phyloP scores from a whole-genome alignment of 1,140 invertebrate genomes.

The Chironomus striatipennis region DNA sequence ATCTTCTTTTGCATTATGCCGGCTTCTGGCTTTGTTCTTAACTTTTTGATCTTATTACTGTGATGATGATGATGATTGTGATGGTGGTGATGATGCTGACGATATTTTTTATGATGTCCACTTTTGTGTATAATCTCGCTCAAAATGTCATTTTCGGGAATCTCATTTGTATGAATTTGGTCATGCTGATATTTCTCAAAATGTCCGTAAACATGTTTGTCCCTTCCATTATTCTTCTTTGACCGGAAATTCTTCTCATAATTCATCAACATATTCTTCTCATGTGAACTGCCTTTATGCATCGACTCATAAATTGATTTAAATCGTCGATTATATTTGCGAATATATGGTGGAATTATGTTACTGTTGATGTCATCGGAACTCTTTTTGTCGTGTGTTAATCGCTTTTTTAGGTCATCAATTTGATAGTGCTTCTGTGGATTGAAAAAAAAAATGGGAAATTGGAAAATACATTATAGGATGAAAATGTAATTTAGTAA shows the following conservation, averaged over 20 bases:
- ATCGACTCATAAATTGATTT: conserved; percentile 14
- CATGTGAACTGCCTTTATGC: not conserved
- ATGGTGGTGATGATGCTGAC: not conserved
- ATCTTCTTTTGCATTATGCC: conserved; percentile 7
- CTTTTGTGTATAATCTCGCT: not conserved
- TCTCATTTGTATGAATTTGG: not conserved
- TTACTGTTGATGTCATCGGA: not conserved
- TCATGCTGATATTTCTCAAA: not conserved
- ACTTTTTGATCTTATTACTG: not conserved
- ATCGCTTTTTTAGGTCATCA: not conserved
- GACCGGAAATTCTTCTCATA: conserved; percentile 3
- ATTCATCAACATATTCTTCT: not conserved
- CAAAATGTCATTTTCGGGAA: not conserved
- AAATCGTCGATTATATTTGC: not conserved
- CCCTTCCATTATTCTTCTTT: not conserved
- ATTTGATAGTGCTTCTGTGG: not conserved
- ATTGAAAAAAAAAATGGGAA: not conserved
- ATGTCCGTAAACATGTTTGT: not conserved
- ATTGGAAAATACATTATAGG: not conserved
- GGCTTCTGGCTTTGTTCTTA: conserved; percentile 1
- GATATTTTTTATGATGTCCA: not conserved
- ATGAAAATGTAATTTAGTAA: too few species aligned
- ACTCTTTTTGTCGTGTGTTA: not conserved
- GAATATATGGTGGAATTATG: not conserved
- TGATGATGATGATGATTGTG: not conserved